These are phyloP conservation scores for Fregata magnificens DNA, from an alignment of 2,113 vertebrate genomes.

Conservation along the genomic window DNA sequence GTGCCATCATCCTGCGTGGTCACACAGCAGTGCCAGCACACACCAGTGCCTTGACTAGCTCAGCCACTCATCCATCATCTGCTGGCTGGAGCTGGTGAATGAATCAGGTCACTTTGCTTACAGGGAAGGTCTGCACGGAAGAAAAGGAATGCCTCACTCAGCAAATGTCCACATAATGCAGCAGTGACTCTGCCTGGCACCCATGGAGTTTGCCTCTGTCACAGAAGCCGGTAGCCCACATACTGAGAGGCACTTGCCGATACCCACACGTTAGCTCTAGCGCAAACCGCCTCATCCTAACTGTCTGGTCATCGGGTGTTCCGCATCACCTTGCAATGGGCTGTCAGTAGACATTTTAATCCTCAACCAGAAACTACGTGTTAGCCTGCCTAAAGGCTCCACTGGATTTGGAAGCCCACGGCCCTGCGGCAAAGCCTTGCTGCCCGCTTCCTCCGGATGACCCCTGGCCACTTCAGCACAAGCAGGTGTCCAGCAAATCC, in stretches of 20 bases:
- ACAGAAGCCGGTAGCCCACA: neutral
- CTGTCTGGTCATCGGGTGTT: accelerated
- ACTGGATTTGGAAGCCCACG: accelerated
- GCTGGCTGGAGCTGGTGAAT: neutral
- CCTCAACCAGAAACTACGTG: neutral
- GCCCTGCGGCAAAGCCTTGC: neutral
- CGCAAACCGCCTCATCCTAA: neutral
- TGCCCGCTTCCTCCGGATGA: neutral
- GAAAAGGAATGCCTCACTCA: neutral
- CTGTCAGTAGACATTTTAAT: neutral
- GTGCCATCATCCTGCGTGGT: neutral
- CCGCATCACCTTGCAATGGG: neutral
- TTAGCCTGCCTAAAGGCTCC: neutral
- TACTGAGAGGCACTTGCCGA: neutral
- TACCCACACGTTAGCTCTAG: accelerated
- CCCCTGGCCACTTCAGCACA: neutral
- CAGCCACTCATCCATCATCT: neutral
- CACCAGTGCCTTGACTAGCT: neutral
- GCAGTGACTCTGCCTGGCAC: neutral
- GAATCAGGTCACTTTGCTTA: neutral
- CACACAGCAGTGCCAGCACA: neutral
- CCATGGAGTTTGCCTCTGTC: neutral
- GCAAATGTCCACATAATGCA: neutral
- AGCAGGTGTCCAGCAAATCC: neutral
- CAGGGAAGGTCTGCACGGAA: neutral